Percentiles rank a stretch among this genome's conserved stretches.
These are phyloP conservation scores for Centruroides sculpturatus DNA, from an alignment of 1,140 invertebrate species.

Conservation along the genomic window DNA sequence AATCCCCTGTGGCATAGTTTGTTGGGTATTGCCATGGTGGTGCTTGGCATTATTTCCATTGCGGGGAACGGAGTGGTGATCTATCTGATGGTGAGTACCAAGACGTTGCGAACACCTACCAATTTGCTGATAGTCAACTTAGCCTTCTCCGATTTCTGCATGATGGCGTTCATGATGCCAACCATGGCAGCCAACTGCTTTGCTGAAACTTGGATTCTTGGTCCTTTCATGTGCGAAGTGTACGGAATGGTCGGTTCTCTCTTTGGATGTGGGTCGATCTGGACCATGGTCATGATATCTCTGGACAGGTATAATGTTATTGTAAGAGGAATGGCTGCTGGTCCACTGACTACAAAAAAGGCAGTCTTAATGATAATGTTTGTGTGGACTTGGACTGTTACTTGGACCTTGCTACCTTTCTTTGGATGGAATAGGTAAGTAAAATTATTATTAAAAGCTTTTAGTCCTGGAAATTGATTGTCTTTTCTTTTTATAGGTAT, in stretches of 20 bases:
- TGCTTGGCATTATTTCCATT: slow-evolving; percentile 51
- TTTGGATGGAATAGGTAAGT: slow-evolving; percentile 48
- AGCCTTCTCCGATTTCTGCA: slow-evolving; percentile 70
- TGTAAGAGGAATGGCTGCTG: slow-evolving; percentile 55
- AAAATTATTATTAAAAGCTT: background rate
- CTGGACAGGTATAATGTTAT: slow-evolving; percentile 73
- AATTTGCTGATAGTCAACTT: slow-evolving; percentile 71
- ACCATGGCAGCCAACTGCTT: slow-evolving; percentile 66
- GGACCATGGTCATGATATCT: slow-evolving; percentile 66
- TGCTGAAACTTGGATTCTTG: slow-evolving; percentile 69
- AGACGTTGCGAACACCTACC: slow-evolving; percentile 59
- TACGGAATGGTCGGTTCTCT: slow-evolving; percentile 63
- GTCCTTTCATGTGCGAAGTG: slow-evolving; percentile 61
- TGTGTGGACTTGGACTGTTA: slow-evolving; percentile 48
- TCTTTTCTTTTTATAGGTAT: slow-evolving; percentile 37
- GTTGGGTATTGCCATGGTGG: slow-evolving; percentile 53
- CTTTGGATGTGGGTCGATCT: slow-evolving; percentile 63
- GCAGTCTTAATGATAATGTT: slow-evolving; percentile 48
- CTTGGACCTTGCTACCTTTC: slow-evolving; percentile 53
- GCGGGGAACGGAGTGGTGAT: slow-evolving; percentile 68
- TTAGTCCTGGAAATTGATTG: background rate
- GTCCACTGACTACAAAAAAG: slow-evolving; percentile 48
- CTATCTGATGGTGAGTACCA: slow-evolving; percentile 63
- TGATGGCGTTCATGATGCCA: slow-evolving; percentile 65
- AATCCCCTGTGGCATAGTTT: slow-evolving; percentile 61